Conservation (phyloP, 1,140 invertebrate genomes). For the Acyrthosiphon pisum region DNA sequence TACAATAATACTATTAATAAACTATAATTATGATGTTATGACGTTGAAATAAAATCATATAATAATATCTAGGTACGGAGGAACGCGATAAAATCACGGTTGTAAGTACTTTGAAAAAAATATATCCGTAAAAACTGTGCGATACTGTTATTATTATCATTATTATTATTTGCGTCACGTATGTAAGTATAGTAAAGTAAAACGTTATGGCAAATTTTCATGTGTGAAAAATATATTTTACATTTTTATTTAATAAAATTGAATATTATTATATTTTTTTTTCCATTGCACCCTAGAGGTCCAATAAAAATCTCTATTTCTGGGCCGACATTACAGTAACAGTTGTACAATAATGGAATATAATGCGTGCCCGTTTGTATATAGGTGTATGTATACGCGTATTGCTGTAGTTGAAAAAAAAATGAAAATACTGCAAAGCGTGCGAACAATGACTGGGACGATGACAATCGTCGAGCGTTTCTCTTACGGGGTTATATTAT, state of each 20-base stretch:
- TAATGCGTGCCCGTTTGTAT: background rate
- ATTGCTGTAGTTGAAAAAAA: background rate
- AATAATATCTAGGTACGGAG: background rate
- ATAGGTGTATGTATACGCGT: background rate
- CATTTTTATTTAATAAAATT: conserved; percentile 35
- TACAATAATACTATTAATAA: background rate
- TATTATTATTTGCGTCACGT: background rate
- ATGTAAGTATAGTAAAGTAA: background rate
- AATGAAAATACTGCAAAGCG: background rate
- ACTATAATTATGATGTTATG: background rate
- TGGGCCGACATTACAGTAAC: background rate
- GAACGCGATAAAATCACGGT: background rate
- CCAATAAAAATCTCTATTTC: background rate
- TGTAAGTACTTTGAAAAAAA: background rate
- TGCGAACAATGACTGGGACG: background rate
- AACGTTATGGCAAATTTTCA: conserved; percentile 13
- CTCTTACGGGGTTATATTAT: background rate
- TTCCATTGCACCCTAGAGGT: background rate
- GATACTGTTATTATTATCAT: background rate
- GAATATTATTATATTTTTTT: background rate
- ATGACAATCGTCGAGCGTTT: background rate
- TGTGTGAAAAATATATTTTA: background rate
- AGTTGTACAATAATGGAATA: background rate
- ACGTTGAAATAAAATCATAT: background rate
- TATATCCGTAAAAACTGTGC: background rate